These are phyloP conservation scores for Chromoteleia sp. DNA, from an alignment of 2,888 invertebrate genomes.

Conservation along the genomic window DNA sequence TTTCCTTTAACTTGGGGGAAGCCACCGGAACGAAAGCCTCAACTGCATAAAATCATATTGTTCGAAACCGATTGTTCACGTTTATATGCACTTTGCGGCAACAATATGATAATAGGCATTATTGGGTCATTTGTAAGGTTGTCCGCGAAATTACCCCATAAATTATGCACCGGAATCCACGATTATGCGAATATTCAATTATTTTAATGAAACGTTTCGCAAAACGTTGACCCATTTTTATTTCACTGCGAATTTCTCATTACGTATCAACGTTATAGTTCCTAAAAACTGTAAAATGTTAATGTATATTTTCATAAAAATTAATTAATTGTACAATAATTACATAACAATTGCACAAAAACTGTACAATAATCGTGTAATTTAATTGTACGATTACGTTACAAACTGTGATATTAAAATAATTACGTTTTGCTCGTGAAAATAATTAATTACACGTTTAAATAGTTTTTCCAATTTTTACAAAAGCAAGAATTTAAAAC, in stretches of 20 bases:
- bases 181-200: not conserved
- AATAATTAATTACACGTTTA: too few relatives aligned
- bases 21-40: conserved; percentile 64
- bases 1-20: conserved; percentile 59
- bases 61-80: conserved; percentile 55
- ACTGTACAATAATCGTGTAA: too few relatives aligned
- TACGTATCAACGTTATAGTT: too few relatives aligned
- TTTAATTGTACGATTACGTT: too few relatives aligned
- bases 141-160: conserved; percentile 19
- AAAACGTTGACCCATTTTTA: not conserved
- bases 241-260: not conserved
- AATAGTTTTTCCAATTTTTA: too few relatives aligned
- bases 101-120: conserved; percentile 42
- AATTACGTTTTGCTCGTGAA: too few relatives aligned
- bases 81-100: conserved; percentile 41
- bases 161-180: conserved; percentile 23
- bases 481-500: too few relatives aligned
- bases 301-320: too few relatives aligned
- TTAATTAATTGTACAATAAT: too few relatives aligned
- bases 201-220: conserved; percentile 3
- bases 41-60: conserved; percentile 67
- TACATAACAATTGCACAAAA: too few relatives aligned
- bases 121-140: conserved; percentile 52
- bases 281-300: too few relatives aligned
- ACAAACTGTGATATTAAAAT: too few relatives aligned